Conservation (phyloP, 2,113 vertebrate species). For the Lota lota region DNA sequence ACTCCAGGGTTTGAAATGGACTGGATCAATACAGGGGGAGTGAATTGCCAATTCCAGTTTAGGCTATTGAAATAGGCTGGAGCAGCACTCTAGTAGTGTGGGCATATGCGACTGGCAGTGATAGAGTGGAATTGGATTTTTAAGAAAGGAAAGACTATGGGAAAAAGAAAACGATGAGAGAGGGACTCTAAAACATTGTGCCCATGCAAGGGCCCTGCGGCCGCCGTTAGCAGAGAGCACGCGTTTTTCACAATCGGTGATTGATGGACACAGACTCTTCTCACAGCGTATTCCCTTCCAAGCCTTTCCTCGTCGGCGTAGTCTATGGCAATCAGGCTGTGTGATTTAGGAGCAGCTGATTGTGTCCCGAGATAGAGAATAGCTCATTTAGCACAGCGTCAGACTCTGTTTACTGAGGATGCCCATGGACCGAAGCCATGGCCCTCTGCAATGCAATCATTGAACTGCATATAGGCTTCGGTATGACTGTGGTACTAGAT, state of each 20-base stretch:
- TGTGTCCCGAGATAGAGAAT: constrained; percentile 20
- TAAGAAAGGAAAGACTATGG: constrained; percentile 31
- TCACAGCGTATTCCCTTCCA: too few species aligned
- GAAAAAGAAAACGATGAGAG: constrained; percentile 28
- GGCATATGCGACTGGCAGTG: constrained; percentile 56
- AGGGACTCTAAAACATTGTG: too few species aligned
- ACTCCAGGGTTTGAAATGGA: constrained; percentile 55
- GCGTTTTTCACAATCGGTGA: too few species aligned
- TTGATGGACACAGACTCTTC: too few species aligned
- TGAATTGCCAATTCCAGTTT: constrained; percentile 73
- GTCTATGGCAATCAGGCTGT: constrained; percentile 23
- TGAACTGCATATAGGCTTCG: constrained; percentile 1
- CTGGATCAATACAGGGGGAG: constrained; percentile 64
- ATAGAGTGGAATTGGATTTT: constrained; percentile 61
- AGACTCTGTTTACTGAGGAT: constrained; percentile 30
- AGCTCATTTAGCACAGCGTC: constrained; percentile 25
- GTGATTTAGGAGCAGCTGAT: constrained; percentile 29
- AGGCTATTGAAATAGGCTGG: constrained; percentile 58
- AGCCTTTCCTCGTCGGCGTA: not conserved
- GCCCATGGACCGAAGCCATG: constrained; percentile 14
- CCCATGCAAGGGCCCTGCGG: not conserved
- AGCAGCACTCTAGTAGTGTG: constrained; percentile 47
- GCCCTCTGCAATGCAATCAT: constrained; percentile 1
- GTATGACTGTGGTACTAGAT: not conserved
- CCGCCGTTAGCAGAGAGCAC: too few species aligned